Evolutionary conservation across 2,797 vertebrate species (phyloP).

Genomic region (Nannoperca australis): DNA sequence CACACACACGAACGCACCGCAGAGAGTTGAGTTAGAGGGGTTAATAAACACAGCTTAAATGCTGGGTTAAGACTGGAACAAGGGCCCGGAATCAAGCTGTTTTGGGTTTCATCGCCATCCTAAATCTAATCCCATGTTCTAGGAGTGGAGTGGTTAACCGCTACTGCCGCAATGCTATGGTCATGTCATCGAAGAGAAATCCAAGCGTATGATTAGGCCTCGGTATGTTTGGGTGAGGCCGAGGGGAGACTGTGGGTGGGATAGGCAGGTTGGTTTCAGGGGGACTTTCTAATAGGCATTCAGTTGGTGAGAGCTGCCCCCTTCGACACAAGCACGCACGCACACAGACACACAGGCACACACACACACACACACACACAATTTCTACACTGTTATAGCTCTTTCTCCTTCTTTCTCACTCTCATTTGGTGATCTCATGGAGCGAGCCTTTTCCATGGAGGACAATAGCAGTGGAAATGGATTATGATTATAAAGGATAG

Average conservation of each 20-base stretch:
- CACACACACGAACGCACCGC: conserved; percentile 46
- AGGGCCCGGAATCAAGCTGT: conserved; percentile 58
- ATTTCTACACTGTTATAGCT: conserved; percentile 56
- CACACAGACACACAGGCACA: too few species aligned
- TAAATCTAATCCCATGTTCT: conserved; percentile 76
- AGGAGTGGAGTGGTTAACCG: conserved; percentile 66
- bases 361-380: conserved; percentile 17
- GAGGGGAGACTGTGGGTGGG: conserved; percentile 73
- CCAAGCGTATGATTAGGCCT: conserved; percentile 80
- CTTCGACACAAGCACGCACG: conserved; percentile 31
- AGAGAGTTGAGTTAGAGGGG: conserved; percentile 64
- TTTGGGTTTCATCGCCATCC: conserved; percentile 61
- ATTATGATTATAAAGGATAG: conserved; percentile 81
- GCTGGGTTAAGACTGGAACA: conserved; percentile 57
- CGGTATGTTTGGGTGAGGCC: conserved; percentile 68
- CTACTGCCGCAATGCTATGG: conserved; percentile 55
- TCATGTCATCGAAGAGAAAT: conserved; percentile 74
- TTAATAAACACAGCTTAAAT: conserved; percentile 76
- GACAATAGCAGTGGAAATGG: conserved; percentile 83
- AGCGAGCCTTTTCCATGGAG: conserved; percentile 76
- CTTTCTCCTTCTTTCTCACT: conserved; percentile 49
- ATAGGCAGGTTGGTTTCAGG: conserved; percentile 69
- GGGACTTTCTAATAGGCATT: conserved; percentile 74
- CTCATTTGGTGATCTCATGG: conserved; percentile 78
- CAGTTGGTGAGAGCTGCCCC: conserved; percentile 57